A percentile compares a stretch with the other conserved stretches of the same genome.
Conservation (phyloP, 2,113 vertebrate species). For the Galemys pyrenaicus region DNA sequence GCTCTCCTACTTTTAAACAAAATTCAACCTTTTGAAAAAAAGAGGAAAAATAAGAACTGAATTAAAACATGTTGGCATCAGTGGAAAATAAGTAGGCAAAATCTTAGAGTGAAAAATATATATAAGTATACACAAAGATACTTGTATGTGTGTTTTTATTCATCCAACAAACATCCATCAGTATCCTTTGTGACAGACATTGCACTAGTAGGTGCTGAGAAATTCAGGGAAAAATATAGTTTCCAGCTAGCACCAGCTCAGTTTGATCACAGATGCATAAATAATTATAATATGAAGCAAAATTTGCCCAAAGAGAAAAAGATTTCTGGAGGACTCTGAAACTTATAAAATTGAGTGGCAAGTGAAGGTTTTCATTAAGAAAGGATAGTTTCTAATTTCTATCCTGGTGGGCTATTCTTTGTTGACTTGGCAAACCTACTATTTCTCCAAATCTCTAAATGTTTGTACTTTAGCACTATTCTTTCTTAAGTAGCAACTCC, state of each 20-base stretch:
- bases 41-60: neutral
- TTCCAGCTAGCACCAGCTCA: neutral
- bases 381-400: neutral
- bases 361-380: neutral
- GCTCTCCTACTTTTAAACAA: neutral
- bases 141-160: neutral
- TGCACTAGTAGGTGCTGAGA: neutral
- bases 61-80: neutral
- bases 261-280: neutral
- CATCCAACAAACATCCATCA: neutral
- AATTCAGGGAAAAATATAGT: neutral
- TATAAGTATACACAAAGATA: neutral
- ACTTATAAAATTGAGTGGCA: neutral
- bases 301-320: neutral
- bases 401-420: neutral
- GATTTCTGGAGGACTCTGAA: neutral
- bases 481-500: slow-evolving; percentile 47
- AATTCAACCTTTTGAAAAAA: neutral
- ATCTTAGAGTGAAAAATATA: neutral
- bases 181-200: neutral
- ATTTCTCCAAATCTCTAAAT: slow-evolving; percentile 13
- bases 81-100: neutral
- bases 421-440: neutral
- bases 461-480: neutral
- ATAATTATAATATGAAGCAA: neutral